These are phyloP conservation scores for Myotis vivesi DNA, from an alignment of 2,797 vertebrate species.

Conservation along the genomic window DNA sequence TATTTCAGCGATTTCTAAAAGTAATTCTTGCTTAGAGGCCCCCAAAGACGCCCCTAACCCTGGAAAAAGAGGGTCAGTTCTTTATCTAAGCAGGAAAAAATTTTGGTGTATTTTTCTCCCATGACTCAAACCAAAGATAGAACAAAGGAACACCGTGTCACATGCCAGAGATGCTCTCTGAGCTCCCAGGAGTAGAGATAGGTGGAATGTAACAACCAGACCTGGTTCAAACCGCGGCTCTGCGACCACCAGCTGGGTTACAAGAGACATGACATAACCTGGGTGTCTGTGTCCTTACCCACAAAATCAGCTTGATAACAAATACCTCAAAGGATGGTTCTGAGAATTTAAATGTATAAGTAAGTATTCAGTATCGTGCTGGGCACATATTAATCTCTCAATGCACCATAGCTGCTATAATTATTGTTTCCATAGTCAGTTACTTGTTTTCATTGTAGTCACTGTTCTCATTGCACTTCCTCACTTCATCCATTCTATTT, in stretches of 20 bases:
- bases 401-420: too few relatives aligned
- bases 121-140: background rate
- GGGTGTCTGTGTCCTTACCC: background rate
- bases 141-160: background rate
- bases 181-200: background rate
- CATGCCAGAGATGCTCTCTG: background rate
- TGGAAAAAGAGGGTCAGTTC: background rate
- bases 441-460: background rate
- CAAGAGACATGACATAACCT: rapidly evolving
- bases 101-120: background rate
- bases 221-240: background rate
- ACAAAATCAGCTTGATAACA: background rate
- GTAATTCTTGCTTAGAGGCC: background rate
- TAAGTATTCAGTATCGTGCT: background rate
- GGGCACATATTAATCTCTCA: background rate
- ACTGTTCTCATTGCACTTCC: background rate
- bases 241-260: background rate
- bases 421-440: background rate
- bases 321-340: background rate
- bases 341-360: background rate
- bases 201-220: too few relatives aligned
- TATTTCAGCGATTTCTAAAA: background rate
- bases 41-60: background rate
- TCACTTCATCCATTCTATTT: background rate
- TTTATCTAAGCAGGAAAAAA: background rate